Evolutionary conservation across 2,888 invertebrate species (phyloP).

Genomic region (Drosophila colorata): DNA sequence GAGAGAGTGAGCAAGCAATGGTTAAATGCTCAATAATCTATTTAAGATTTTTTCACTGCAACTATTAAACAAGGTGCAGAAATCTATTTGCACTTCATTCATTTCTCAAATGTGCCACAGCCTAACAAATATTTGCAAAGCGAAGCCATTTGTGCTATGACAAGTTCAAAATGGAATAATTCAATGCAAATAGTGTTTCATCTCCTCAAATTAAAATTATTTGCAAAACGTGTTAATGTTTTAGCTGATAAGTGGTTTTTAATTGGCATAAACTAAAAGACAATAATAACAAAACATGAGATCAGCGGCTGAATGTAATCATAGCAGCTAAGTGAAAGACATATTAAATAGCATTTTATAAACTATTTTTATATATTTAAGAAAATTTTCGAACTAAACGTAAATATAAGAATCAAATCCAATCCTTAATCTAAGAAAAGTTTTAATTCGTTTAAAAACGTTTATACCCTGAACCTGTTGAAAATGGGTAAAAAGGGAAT

Average conservation of each 20-base stretch:
- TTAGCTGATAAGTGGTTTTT: conserved; percentile 33
- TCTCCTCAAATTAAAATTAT: conserved; percentile 8
- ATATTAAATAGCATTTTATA: neutral
- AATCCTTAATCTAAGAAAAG: too few relatives aligned
- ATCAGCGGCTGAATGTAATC: neutral
- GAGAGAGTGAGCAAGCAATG: neutral
- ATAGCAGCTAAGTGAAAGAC: conserved; percentile 41
- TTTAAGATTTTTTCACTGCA: conserved; percentile 4
- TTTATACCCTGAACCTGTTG: too few relatives aligned
- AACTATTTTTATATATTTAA: conserved; percentile 2
- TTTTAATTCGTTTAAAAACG: too few relatives aligned
- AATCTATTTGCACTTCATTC: conserved; percentile 4
- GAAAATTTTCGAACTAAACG: neutral
- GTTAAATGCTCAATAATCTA: conserved; percentile 13
- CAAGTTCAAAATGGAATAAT: conserved; percentile 10
- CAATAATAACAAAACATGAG: neutral
- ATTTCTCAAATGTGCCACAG: neutral
- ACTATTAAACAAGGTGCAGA: conserved; percentile 11
- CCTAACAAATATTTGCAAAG: conserved; percentile 3
- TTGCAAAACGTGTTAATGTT: conserved; percentile 37
- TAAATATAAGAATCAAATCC: too few relatives aligned
- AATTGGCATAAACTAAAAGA: neutral
- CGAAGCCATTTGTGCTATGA: neutral
- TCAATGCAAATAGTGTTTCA: conserved; percentile 2
- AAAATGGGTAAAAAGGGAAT: too few relatives aligned